Evolutionary conservation across 2,888 invertebrate genomes (phyloP), one percentile per base, ranked within the genome.

Genomic region (Melanophora roralis): DNA sequence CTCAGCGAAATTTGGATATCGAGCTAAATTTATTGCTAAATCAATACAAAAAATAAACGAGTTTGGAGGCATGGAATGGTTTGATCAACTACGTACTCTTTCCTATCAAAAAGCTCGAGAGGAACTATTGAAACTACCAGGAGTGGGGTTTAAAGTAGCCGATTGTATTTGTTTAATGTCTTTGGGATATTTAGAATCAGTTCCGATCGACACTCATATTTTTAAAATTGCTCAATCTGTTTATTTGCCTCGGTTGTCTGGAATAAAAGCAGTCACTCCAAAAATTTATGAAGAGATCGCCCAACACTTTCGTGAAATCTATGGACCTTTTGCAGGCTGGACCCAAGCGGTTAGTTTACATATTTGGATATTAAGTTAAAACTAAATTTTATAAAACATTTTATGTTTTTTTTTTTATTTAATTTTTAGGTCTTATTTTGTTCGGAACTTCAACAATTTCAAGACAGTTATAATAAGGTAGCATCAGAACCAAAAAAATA

Each of bases 111-210:
- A 94, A 80, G 95, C 97, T 0, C 94, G 94, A 84, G 86, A 89
- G 16, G 93, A 94, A 84, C 91, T 99, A 5, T 93, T 95, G 90
- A 92, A 93, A 79, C 90, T 99, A 36, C 93, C 94, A 83, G 99
- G 99, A 9, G 94, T 99, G 84, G 99, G 99, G 2, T 95, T 96
- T 8, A 99, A 99, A 93, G 97, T 99, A 16, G 98, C 99, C 0
- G 99, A 99, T 90, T 99, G 99, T 89, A 95, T 99, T 84, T 97
- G 97, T 87, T 92, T 99, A 19, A 99, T 99, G 98, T 97, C 98
- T 0, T 89, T 99, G 62, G 94, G 95, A 72, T 96, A 98, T 87
- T 89, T 96, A 60, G 93, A 95, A 84, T 94, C 98, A 0, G 93
- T 99, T 67, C 99, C 99, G 0, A 95, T 99, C 0, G 99, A 99